These are phyloP conservation scores for Numenius arquata DNA, from an alignment of 2,113 vertebrate species.

Conservation along the genomic window DNA sequence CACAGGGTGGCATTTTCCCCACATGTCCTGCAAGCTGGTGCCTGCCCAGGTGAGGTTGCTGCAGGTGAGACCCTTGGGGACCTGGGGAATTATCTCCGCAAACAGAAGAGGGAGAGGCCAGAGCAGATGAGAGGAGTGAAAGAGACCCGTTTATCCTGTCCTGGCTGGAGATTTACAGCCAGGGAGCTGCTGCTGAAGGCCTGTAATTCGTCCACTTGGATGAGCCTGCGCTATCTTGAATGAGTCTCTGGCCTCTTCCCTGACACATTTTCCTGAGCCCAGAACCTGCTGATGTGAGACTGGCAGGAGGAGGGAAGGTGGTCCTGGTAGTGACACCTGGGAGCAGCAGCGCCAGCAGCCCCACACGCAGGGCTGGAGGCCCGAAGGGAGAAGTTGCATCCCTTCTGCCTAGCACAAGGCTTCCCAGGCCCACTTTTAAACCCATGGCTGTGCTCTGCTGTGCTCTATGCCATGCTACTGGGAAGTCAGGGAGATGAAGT, in stretches of 20 bases:
- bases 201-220: conserved; percentile 36
- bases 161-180: conserved; percentile 20
- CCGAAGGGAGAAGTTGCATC: neutral
- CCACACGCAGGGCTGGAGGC: neutral
- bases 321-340: neutral
- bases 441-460: neutral
- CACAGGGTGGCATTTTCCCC: neutral
- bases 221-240: neutral
- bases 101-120: neutral
- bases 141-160: neutral
- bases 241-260: neutral
- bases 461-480: neutral
- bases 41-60: neutral
- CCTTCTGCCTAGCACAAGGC: neutral
- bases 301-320: neutral
- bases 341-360: neutral
- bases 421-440: neutral
- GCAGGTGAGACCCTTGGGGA: neutral
- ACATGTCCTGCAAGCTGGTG: neutral
- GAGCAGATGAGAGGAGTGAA: neutral
- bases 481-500: neutral
- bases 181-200: conserved; percentile 9
- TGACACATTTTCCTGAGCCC: neutral
- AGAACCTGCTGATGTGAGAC: conserved; percentile 22
- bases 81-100: neutral